These are phyloP conservation scores for Ia io DNA, from an alignment of 2,113 vertebrate species.

Conservation along the genomic window DNA sequence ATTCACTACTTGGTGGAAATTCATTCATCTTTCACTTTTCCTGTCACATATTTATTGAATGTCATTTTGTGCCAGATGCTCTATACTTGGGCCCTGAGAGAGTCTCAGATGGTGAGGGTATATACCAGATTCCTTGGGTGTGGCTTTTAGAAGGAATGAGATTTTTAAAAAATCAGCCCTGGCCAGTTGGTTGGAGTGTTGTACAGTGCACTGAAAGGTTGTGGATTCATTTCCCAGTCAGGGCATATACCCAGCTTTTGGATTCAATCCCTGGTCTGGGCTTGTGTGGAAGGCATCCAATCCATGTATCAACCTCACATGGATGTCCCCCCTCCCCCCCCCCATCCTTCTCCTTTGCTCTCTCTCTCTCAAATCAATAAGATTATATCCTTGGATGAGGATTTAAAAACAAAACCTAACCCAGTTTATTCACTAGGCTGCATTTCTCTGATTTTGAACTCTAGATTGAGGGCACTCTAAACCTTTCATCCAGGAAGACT, in stretches of 20 bases:
- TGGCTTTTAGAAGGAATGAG: not conserved
- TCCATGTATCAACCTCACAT: not conserved
- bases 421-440: not conserved
- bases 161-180: not conserved
- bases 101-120: no score
- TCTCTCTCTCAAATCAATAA: not conserved
- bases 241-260: not conserved
- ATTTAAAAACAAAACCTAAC: not conserved
- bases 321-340: not conserved
- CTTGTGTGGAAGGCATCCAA: not conserved
- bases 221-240: not conserved
- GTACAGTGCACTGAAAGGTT: not conserved
- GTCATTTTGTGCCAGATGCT: rapidly evolving
- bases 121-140: no score
- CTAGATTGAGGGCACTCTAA: not conserved
- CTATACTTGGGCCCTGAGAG: not conserved
- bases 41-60: not conserved
- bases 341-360: no score
- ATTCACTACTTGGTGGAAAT: not conserved
- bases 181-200: not conserved
- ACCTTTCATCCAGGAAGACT: not conserved
- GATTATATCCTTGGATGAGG: no score
- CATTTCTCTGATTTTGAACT: not conserved
- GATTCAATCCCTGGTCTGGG: not conserved
- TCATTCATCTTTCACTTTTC: not conserved